phyloP scores from a whole-genome alignment of 2,113 vertebrate genomes.

The Lophius piscatorius region DNA sequence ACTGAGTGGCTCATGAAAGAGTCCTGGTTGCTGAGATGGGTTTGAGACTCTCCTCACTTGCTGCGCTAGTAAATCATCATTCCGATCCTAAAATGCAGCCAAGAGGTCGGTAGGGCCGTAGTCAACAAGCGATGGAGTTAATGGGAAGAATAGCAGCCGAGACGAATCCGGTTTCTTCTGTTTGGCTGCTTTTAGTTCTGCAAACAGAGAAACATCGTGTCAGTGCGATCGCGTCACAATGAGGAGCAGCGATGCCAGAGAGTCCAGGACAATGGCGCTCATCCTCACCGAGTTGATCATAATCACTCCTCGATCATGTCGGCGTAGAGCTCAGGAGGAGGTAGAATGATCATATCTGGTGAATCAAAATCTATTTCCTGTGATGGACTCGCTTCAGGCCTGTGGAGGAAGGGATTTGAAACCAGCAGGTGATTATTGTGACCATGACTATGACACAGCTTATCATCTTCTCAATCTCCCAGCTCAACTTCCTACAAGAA shows the following conservation, averaged over 20 bases:
- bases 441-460: not conserved
- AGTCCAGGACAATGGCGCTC: not conserved
- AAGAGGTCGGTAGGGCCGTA: slow-evolving; percentile 9
- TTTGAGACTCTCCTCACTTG: not conserved
- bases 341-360: slow-evolving; percentile 59
- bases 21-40: slow-evolving; percentile 1
- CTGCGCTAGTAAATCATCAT: slow-evolving; percentile 4
- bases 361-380: slow-evolving; percentile 22
- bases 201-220: slow-evolving; percentile 10
- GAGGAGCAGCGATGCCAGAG: not conserved
- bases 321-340: slow-evolving; percentile 79
- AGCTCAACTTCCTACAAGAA: slow-evolving; percentile 9
- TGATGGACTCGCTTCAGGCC: slow-evolving; percentile 21
- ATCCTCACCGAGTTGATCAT: not conserved
- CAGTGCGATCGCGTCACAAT: not conserved
- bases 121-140: slow-evolving; percentile 18
- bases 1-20: slow-evolving; percentile 1
- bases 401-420: slow-evolving; percentile 19
- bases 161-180: too few species aligned
- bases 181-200: not conserved
- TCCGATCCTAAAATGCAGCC: slow-evolving; percentile 11
- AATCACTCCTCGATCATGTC: slow-evolving; percentile 44
- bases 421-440: not conserved
- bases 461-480: not conserved
- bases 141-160: not conserved